Evolutionary conservation across 2,888 invertebrate species (phyloP).

Genomic region (Agriopis marginaria): DNA sequence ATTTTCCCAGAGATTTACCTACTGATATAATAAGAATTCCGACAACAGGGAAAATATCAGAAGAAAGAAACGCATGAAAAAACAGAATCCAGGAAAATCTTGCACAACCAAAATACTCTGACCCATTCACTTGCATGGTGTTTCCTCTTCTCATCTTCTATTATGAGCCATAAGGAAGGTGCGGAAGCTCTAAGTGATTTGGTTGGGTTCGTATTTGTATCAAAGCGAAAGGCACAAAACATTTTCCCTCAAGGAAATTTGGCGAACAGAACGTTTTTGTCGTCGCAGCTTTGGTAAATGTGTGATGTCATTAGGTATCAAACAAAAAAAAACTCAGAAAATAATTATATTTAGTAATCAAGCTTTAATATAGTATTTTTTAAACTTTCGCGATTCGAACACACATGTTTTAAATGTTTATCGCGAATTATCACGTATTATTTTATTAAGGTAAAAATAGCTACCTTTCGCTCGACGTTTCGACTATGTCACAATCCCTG

Average conservation of each 20-base stretch:
- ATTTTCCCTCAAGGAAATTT: constrained; percentile 59
- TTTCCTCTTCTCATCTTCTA: constrained; percentile 5
- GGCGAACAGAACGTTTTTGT: constrained; percentile 54
- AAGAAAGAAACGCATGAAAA: constrained; percentile 59
- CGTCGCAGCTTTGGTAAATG: constrained; percentile 41
- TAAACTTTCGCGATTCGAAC: no score
- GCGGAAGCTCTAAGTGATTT: constrained; percentile 46
- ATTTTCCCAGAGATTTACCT: constrained; percentile 54
- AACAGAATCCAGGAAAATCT: constrained; percentile 65
- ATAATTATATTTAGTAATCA: no score
- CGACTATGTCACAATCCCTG: no score
- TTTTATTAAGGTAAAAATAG: no score
- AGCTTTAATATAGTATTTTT: no score
- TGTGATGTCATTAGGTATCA: constrained; percentile 17
- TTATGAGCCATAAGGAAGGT: constrained; percentile 19
- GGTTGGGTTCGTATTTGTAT: constrained; percentile 50
- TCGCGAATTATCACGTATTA: no score
- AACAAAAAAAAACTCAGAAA: constrained; percentile 17
- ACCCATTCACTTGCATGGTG: constrained; percentile 26
- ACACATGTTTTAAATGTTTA: no score
- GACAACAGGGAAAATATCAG: constrained; percentile 56
- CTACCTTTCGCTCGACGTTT: no score
- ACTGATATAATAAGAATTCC: constrained; percentile 57
- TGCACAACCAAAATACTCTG: constrained; percentile 50
- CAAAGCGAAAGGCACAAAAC: constrained; percentile 51